A percentile compares a stretch with the other conserved stretches of the same genome.
phyloP scores from a whole-genome alignment of 2,113 vertebrate species.

The Bambusicola thoracicus region DNA sequence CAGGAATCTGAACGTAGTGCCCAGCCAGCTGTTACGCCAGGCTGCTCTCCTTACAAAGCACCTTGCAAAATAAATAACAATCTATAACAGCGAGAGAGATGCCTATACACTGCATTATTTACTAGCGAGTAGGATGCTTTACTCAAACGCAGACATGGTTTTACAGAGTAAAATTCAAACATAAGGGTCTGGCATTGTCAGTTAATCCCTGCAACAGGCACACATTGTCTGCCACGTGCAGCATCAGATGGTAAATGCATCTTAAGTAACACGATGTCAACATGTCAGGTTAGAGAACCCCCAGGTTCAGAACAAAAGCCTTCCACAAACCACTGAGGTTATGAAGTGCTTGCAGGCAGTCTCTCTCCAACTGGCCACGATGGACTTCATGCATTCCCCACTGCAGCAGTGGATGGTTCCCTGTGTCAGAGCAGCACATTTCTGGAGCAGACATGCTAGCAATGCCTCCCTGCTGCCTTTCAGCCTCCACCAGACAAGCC shows the following conservation, averaged over 20 bases:
- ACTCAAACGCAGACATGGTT: background rate
- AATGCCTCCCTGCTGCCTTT: background rate
- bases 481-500: background rate
- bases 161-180: background rate
- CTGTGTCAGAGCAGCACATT: background rate
- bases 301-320: background rate
- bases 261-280: background rate
- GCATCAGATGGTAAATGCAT: background rate
- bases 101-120: background rate
- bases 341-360: background rate
- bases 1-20: background rate
- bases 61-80: background rate
- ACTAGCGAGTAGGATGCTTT: background rate
- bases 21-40: background rate
- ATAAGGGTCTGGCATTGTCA: background rate
- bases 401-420: background rate
- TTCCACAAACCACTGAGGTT: background rate
- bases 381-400: background rate
- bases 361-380: background rate
- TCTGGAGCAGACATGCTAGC: fast-evolving
- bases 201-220: background rate
- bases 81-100: background rate
- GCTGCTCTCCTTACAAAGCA: background rate
- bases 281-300: background rate
- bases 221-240: fast-evolving